Conservation (phyloP, 1,140 invertebrate species). For the Drosophila pseudoobscura region DNA sequence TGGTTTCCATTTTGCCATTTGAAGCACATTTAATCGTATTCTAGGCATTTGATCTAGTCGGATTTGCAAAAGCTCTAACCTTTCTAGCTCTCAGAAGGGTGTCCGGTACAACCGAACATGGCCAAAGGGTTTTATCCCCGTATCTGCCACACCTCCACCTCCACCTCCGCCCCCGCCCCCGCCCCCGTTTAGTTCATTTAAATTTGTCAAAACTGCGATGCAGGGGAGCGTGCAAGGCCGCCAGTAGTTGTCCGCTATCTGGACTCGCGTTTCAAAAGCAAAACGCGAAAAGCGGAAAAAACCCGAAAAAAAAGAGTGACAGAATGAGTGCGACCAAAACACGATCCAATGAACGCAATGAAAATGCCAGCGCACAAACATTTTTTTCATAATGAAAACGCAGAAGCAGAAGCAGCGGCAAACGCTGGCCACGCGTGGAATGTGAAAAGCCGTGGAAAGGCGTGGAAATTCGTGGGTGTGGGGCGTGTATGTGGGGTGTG, state of each 20-base stretch:
- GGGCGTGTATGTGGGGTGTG: not conserved
- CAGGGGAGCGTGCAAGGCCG: slow-evolving; percentile 32
- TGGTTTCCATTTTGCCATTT: too few species aligned
- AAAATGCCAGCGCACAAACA: slow-evolving; percentile 73
- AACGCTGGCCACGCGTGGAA: slow-evolving; percentile 72
- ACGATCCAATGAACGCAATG: slow-evolving; percentile 73
- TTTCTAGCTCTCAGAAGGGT: too few species aligned
- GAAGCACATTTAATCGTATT: too few species aligned
- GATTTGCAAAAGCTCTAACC: too few species aligned
- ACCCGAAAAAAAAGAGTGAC: slow-evolving; percentile 11
- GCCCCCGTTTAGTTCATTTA: slow-evolving; percentile 30
- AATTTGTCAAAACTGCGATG: slow-evolving; percentile 47
- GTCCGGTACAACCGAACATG: not conserved
- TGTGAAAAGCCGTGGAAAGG: slow-evolving; percentile 58
- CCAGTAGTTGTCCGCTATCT: slow-evolving; percentile 31
- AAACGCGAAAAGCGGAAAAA: slow-evolving; percentile 29
- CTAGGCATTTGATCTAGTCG: too few species aligned
- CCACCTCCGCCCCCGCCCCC: too few species aligned
- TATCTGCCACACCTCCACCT: not conserved
- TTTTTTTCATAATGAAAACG: slow-evolving; percentile 78
- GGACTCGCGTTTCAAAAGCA: slow-evolving; percentile 32
- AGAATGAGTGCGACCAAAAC: slow-evolving; percentile 28
- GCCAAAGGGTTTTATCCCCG: slow-evolving; percentile 15
- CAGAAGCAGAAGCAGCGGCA: slow-evolving; percentile 34
- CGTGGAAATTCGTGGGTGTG: slow-evolving; percentile 54